Conservation (phyloP, 2,797 vertebrate genomes). For the Champsocephalus gunnari region DNA sequence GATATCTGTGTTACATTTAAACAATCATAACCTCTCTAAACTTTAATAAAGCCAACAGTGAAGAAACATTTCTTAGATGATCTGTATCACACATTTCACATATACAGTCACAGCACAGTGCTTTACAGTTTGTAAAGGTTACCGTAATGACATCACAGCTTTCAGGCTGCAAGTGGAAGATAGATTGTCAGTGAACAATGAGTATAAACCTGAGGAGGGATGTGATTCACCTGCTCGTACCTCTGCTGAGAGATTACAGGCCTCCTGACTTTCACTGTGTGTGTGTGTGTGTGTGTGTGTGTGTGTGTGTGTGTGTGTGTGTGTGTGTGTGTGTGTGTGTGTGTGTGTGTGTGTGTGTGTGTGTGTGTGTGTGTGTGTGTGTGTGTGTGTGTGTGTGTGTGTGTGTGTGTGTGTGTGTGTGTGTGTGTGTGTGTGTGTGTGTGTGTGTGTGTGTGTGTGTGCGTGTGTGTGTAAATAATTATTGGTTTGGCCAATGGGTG, state of each 20-base stretch:
- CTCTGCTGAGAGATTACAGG: slow-evolving; percentile 43
- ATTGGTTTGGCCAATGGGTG: slow-evolving; percentile 65
- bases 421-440: too few relatives aligned
- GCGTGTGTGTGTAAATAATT: slow-evolving; percentile 54
- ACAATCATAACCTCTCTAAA: slow-evolving; percentile 55
- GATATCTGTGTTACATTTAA: slow-evolving; percentile 26
- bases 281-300: slow-evolving; percentile 5
- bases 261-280: slow-evolving; percentile 7
- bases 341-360: slow-evolving; percentile 25
- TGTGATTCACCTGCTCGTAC: slow-evolving; percentile 57
- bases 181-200: slow-evolving; percentile 60
- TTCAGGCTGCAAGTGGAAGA: slow-evolving; percentile 40
- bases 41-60: slow-evolving; percentile 41
- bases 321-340: neutral
- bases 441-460: too few relatives aligned
- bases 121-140: slow-evolving; percentile 66
- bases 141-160: slow-evolving; percentile 48
- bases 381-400: too few relatives aligned
- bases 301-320: too few relatives aligned
- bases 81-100: slow-evolving; percentile 49
- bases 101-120: slow-evolving; percentile 48
- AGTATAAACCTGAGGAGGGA: slow-evolving; percentile 37
- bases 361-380: neutral
- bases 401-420: slow-evolving; percentile 1
- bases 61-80: slow-evolving; percentile 42